A percentile compares a stretch with the other conserved stretches of the same genome.
These are phyloP conservation scores for Chymomyza caudatula DNA, from an alignment of 2,888 invertebrate genomes.

Conservation along the genomic window DNA sequence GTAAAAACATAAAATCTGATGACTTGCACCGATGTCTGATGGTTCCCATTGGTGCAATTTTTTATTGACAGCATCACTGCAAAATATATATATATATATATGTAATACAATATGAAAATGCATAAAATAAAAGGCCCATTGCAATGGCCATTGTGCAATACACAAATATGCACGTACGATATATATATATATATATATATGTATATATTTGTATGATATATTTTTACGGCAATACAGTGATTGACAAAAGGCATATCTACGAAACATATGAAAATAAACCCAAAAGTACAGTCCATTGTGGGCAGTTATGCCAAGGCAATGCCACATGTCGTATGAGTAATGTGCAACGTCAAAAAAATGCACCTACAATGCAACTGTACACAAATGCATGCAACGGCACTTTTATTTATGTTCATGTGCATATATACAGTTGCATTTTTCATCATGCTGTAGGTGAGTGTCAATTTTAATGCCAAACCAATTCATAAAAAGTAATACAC, in stretches of 20 bases:
- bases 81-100: conserved; percentile 18
- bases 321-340: conserved; percentile 61
- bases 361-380: not conserved
- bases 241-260: conserved; percentile 62
- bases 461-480: not conserved
- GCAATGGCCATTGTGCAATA: not conserved
- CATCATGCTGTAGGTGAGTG: conserved; percentile 11
- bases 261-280: not conserved
- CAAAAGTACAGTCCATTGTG: not conserved
- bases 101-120: conserved; percentile 4
- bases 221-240: conserved; percentile 65
- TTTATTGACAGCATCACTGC: conserved; percentile 32
- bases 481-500: not conserved
- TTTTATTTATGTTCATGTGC: conserved; percentile 9
- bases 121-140: not conserved
- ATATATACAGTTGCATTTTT: conserved; percentile 9
- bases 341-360: conserved; percentile 29
- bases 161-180: not conserved
- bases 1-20: conserved; percentile 66
- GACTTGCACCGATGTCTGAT: conserved; percentile 61
- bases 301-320: not conserved
- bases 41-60: conserved; percentile 60
- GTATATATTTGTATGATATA: conserved; percentile 64
- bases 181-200: not conserved
- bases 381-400: not conserved